A percentile compares a stretch with the other conserved stretches of the same genome.
These are phyloP conservation scores for Geophilus truncorum DNA, from an alignment of 2,888 invertebrate genomes.

Conservation along the genomic window DNA sequence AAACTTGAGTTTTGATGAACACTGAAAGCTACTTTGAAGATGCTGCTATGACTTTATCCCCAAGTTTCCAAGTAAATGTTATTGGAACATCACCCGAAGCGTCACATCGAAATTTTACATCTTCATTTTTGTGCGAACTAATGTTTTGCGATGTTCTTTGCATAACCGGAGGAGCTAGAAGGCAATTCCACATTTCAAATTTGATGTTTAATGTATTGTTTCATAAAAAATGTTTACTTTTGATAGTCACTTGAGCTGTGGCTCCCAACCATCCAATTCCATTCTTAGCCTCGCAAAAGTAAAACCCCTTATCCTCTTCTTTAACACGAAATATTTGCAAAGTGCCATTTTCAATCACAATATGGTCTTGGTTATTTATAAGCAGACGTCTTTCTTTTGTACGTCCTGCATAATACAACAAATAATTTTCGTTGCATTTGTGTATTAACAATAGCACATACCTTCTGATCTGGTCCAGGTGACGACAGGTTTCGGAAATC, in stretches of 20 bases:
- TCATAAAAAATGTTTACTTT: background rate
- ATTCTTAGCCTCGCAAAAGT: constrained; percentile 37
- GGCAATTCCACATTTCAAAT: background rate
- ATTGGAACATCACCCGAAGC: constrained; percentile 48
- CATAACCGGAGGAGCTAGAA: background rate
- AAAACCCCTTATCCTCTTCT: constrained; percentile 36
- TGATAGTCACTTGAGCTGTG: background rate
- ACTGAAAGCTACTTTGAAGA: background rate
- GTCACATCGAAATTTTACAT: constrained; percentile 46
- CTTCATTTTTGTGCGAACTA: constrained; percentile 44
- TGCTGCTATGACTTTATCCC: background rate
- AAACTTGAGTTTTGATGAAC: too few species aligned
- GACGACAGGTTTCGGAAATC: constrained; percentile 35
- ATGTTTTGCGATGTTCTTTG: constrained; percentile 40
- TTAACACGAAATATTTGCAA: constrained; percentile 33
- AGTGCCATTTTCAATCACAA: constrained; percentile 35
- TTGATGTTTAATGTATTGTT: background rate
- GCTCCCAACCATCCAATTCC: constrained; percentile 35
- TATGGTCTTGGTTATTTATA: background rate
- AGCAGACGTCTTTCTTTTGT: background rate
- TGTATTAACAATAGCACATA: background rate
- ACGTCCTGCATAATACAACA: background rate
- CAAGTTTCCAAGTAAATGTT: constrained; percentile 45
- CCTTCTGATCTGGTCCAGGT: constrained; percentile 35
- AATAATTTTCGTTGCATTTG: background rate